These are phyloP conservation scores for Eurosta solidaginis DNA, from an alignment of 1,140 invertebrate species.

Conservation along the genomic window DNA sequence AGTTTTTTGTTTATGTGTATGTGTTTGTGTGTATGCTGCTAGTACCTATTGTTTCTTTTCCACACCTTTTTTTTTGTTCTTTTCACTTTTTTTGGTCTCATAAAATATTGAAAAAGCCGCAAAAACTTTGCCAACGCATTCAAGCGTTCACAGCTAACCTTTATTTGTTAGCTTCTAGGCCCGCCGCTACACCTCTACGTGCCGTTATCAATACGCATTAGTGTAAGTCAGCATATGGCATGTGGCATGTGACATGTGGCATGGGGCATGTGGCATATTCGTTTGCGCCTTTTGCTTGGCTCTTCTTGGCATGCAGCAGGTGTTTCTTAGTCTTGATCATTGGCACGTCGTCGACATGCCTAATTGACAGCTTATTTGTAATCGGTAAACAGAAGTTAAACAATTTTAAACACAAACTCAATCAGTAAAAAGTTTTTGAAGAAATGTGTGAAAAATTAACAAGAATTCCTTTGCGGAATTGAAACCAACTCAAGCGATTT, in stretches of 20 bases:
- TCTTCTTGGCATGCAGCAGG: neutral
- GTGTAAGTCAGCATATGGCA: neutral
- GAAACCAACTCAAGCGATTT: no score
- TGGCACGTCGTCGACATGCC: constrained; percentile 23
- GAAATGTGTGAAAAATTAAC: constrained; percentile 18
- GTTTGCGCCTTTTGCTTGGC: neutral
- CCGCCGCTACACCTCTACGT: neutral
- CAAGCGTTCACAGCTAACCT: neutral
- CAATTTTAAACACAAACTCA: constrained; percentile 17
- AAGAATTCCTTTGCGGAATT: neutral
- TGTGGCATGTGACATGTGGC: neutral
- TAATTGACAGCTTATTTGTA: constrained; percentile 29
- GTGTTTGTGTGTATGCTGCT: neutral
- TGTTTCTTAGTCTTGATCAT: neutral
- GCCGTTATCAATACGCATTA: constrained; percentile 36
- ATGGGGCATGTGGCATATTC: no score
- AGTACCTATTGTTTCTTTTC: constrained; percentile 35
- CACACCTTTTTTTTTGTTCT: no score
- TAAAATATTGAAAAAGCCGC: constrained; percentile 60
- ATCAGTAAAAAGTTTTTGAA: neutral
- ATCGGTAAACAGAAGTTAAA: constrained; percentile 24
- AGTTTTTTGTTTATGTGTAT: neutral
- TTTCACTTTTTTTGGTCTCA: constrained; percentile 43
- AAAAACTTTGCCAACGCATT: constrained; percentile 40
- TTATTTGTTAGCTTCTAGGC: no score